Evolutionary conservation across 2,888 invertebrate species (phyloP), one percentile per base, ranked within the genome.

Genomic region (Cremastobaeus sp.): DNA sequence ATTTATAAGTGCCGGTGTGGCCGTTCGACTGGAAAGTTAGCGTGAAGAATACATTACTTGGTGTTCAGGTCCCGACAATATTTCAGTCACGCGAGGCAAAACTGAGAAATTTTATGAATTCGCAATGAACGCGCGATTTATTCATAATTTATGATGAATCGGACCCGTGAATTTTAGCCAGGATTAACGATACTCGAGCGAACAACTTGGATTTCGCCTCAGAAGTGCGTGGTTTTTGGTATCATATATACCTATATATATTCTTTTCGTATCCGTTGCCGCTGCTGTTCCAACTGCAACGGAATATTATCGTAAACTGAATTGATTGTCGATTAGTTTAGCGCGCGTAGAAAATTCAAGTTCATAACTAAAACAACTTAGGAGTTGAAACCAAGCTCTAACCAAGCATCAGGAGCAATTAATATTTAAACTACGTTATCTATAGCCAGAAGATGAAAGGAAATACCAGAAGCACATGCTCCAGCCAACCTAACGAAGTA

Each of bases 401-500:
- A 4, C 14, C 14, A 39, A 34, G 28, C 1, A 57, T 41, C 45
- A 39, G 6, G 25, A 18, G 8, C 35, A 47, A 47, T 47, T 59
- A 37, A 59, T 45, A 57, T 35, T 57, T 34, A 45, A 45, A 25
- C 34, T 39, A 35, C 34, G 14, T 55, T 48, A 60, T 41, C 43
- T 55, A 18, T 18, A 48, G 3, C 1, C 48, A 21, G 28, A 71
- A 59, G 54, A 72, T 60, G 59, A 72, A 66, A 72, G 59, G 54
- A 59, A 60, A 57, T 72, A 41, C 41, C 30, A 12, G 54, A 59
- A 59, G 37, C 55, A 45, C 17, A 48, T 37, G 30, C 55, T 55
- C 35, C 28, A 62, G 48, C 48, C 28, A 17, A 72, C 41, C 48
- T 60, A 54, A 72, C 60, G 54, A 72, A 54, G 68, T 57, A 68